Evolutionary conservation across 2,888 invertebrate species (phyloP).

Genomic region (Corbicula japonica): DNA sequence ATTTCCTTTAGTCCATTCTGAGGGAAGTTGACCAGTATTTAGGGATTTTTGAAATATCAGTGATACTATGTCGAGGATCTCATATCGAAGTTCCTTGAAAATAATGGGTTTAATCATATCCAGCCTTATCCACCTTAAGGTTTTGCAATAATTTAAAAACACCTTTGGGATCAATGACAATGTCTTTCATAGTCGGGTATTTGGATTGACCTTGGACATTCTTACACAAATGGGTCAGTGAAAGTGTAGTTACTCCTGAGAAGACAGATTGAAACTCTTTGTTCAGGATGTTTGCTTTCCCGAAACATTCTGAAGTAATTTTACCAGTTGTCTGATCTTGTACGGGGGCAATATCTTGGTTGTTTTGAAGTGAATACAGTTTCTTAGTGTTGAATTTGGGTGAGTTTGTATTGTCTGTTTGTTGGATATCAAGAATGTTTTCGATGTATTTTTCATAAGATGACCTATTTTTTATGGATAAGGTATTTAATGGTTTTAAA

Average conservation of each 20-base stretch:
- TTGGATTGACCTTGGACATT: not conserved
- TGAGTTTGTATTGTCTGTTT: not conserved
- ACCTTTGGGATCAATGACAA: slow-evolving; percentile 9
- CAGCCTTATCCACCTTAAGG: slow-evolving; percentile 30
- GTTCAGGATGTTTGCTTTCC: slow-evolving; percentile 7
- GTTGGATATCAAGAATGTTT: slow-evolving; percentile 15
- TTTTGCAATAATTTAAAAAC: slow-evolving; percentile 12
- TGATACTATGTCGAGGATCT: not conserved
- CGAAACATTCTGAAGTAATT: not conserved
- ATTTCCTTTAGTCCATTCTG: slow-evolving; percentile 29
- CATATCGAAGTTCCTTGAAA: slow-evolving; percentile 9
- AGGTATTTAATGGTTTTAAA: slow-evolving; percentile 25
- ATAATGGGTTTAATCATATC: slow-evolving; percentile 16
- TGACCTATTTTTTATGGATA: not conserved
- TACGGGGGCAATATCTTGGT: slow-evolving; percentile 21
- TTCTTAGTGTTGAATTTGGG: slow-evolving; percentile 17
- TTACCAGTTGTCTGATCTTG: slow-evolving; percentile 8
- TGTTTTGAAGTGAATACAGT: slow-evolving; percentile 17
- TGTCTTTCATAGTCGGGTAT: not conserved
- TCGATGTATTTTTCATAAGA: slow-evolving; percentile 19
- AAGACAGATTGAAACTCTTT: slow-evolving; percentile 19
- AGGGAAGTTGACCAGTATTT: slow-evolving; percentile 8
- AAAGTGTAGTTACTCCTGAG: not conserved
- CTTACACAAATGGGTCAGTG: not conserved
- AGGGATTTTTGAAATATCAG: slow-evolving; percentile 21